Percentiles rank a stretch among this genome's conserved stretches.
These are phyloP conservation scores for Acanthoscelides obtectus DNA, from an alignment of 2,888 invertebrate genomes.

Conservation along the genomic window DNA sequence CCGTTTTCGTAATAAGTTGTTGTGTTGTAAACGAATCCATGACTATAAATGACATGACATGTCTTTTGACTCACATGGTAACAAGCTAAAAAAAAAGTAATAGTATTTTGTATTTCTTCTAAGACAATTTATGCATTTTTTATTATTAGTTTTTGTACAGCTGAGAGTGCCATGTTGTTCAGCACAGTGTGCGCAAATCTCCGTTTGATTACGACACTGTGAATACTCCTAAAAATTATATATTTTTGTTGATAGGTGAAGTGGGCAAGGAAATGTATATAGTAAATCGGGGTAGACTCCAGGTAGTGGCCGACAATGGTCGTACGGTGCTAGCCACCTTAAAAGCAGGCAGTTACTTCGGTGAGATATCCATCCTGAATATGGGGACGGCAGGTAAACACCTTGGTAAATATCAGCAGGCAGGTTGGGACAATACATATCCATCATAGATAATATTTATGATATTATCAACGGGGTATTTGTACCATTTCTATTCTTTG, in stretches of 20 bases:
- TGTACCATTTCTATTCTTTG: not conserved
- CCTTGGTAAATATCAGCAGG: conserved; percentile 82
- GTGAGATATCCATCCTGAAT: conserved; percentile 99
- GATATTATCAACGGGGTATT: not conserved
- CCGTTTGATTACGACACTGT: too few relatives aligned
- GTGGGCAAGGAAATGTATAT: conserved; percentile 99
- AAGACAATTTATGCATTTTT: too few relatives aligned
- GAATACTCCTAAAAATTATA: not conserved
- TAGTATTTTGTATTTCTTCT: too few relatives aligned
- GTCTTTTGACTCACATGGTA: too few relatives aligned
- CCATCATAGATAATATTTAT: not conserved
- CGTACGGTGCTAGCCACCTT: conserved; percentile 94
- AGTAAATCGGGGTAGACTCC: conserved; percentile 92
- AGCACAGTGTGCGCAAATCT: too few relatives aligned
- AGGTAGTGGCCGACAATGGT: conserved; percentile 93
- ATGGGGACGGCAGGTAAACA: conserved; percentile 99
- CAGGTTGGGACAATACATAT: conserved; percentile 25
- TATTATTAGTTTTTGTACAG: too few relatives aligned
- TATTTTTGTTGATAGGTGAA: conserved; percentile 66
- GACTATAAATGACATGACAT: too few relatives aligned
- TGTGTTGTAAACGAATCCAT: too few relatives aligned
- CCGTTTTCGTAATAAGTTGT: too few relatives aligned
- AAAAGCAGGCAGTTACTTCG: conserved; percentile 98
- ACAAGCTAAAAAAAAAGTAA: too few relatives aligned
- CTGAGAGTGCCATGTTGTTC: too few relatives aligned